These are phyloP conservation scores for Synodontis membranacea DNA, from an alignment of 2,113 vertebrate genomes.

Conservation along the genomic window DNA sequence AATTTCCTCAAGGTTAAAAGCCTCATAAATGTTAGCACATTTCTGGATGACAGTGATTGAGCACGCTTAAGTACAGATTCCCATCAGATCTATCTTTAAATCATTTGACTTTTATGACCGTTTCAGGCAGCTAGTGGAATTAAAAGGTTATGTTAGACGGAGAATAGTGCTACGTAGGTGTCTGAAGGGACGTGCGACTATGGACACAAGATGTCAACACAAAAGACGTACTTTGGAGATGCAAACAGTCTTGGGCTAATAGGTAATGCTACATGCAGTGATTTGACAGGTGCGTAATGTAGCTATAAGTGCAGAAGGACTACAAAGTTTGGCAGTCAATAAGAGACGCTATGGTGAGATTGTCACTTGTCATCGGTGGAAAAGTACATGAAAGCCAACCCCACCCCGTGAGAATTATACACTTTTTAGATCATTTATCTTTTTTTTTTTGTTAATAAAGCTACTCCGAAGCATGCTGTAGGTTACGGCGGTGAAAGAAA, in stretches of 20 bases:
- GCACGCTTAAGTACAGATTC: slow-evolving; percentile 13
- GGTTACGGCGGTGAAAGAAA: not conserved
- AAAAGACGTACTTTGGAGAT: slow-evolving; percentile 32
- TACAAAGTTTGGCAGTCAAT: slow-evolving; percentile 35
- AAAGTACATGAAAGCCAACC: slow-evolving; percentile 28
- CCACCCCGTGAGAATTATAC: not conserved
- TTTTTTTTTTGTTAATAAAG: not conserved
- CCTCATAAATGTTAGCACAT: slow-evolving; percentile 31
- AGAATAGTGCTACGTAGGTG: not conserved
- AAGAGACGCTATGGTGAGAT: slow-evolving; percentile 33
- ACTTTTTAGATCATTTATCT: not conserved
- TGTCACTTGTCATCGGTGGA: slow-evolving; percentile 32
- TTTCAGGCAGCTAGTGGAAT: not conserved
- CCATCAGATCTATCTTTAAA: slow-evolving; percentile 18
- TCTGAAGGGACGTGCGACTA: slow-evolving; percentile 13
- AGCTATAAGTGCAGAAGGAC: slow-evolving; percentile 15
- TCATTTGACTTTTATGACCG: slow-evolving; percentile 30
- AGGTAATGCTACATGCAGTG: slow-evolving; percentile 41
- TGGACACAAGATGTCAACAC: slow-evolving; percentile 39
- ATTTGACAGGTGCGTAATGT: slow-evolving; percentile 29
- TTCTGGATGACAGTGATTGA: slow-evolving; percentile 27
- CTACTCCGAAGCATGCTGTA: not conserved
- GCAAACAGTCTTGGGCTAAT: slow-evolving; percentile 38
- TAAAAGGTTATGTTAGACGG: slow-evolving; percentile 24
- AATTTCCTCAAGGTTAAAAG: slow-evolving; percentile 41